Conservation (phyloP, 2,888 invertebrate genomes). For the Leptothorax acervorum region DNA sequence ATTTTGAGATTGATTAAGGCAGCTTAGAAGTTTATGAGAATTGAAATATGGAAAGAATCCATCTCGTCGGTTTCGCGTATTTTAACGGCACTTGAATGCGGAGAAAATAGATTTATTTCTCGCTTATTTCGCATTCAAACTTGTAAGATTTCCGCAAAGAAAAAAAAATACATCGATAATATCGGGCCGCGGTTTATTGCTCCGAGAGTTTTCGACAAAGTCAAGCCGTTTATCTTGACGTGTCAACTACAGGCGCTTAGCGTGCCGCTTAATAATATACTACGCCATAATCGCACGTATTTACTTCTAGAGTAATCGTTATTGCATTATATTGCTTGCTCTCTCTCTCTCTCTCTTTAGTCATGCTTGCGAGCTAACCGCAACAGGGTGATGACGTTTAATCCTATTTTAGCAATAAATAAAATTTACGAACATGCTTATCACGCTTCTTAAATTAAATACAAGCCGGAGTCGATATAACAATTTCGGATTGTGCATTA, state of each 20-base stretch:
- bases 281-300: conserved; percentile 5
- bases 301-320: conserved; percentile 34
- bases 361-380: conserved; percentile 20
- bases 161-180: conserved; percentile 33
- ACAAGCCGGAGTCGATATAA: conserved; percentile 1
- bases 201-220: conserved; percentile 10
- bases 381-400: conserved; percentile 17
- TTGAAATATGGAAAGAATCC: conserved; percentile 14
- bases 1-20: background rate
- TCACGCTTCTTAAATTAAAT: conserved; percentile 43
- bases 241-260: conserved; percentile 14
- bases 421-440: conserved; percentile 36
- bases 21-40: background rate
- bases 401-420: conserved; percentile 50
- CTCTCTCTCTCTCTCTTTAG: background rate
- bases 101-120: background rate
- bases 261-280: conserved; percentile 37
- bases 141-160: conserved; percentile 13
- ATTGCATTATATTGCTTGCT: conserved; percentile 34
- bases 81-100: background rate
- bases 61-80: background rate
- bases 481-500: conserved; percentile 9
- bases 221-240: conserved; percentile 22
- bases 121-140: conserved; percentile 7
- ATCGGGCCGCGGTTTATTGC: conserved; percentile 9